A percentile compares a stretch with the other conserved stretches of the same genome.
These are phyloP conservation scores for Osmoderma eremita DNA, from an alignment of 2,888 invertebrate species.

Conservation along the genomic window DNA sequence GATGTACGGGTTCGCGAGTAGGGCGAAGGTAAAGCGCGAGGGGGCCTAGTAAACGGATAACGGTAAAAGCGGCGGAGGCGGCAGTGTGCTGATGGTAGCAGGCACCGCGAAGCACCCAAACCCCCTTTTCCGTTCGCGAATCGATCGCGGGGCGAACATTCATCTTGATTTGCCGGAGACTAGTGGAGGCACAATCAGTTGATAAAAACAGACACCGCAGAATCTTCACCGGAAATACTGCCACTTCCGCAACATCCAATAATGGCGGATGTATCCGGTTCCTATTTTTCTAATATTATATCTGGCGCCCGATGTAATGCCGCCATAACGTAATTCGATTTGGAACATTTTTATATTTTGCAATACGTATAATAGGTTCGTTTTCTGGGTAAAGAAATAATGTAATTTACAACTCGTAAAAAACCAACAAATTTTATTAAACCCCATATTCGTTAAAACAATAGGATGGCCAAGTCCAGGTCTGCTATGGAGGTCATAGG, in stretches of 20 bases:
- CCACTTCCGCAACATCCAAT: slow-evolving; percentile 54
- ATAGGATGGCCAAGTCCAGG: too few relatives aligned
- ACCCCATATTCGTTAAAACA: too few relatives aligned
- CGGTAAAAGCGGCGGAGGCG: slow-evolving; percentile 51
- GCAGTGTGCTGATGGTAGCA: slow-evolving; percentile 3
- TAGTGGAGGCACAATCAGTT: slow-evolving; percentile 51
- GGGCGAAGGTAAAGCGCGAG: slow-evolving; percentile 36
- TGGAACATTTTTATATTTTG: too few relatives aligned
- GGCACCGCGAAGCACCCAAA: slow-evolving; percentile 26
- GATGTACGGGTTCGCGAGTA: slow-evolving; percentile 40
- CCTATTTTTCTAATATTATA: slow-evolving; percentile 55
- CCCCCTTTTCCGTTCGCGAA: slow-evolving; percentile 40
- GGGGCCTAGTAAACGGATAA: slow-evolving; percentile 52
- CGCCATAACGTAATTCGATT: too few relatives aligned
- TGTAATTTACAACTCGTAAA: too few relatives aligned
- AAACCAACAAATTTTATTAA: too few relatives aligned
- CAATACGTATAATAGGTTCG: too few relatives aligned
- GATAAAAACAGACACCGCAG: slow-evolving; percentile 55
- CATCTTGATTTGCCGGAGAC: slow-evolving; percentile 56
- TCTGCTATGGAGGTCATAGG: too few relatives aligned
- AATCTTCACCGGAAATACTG: slow-evolving; percentile 54
- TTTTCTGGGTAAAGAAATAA: too few relatives aligned
- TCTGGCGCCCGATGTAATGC: slow-evolving; percentile 18
- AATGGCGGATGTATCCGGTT: slow-evolving; percentile 56
- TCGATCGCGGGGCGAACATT: slow-evolving; percentile 53